Conservation (phyloP, 2,113 vertebrate species). For the Halichoerus grypus region DNA sequence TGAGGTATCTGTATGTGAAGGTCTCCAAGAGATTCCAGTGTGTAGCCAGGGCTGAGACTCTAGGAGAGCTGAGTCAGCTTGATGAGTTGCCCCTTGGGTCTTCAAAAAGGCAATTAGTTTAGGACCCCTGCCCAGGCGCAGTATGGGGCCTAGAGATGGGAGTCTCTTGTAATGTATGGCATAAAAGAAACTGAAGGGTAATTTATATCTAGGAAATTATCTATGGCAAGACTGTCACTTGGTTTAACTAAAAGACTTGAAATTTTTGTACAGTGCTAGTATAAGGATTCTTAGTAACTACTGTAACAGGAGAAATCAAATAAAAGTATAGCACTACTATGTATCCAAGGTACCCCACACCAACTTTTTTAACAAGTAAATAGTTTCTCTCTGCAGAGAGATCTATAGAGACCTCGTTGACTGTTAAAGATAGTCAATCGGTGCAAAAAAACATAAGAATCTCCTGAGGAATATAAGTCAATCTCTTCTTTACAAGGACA, state of each 20-base stretch:
- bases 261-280: neutral
- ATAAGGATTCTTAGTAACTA: neutral
- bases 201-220: slow-evolving; percentile 38
- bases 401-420: neutral
- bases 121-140: neutral
- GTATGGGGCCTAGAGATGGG: neutral
- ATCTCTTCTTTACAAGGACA: slow-evolving; percentile 15
- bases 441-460: neutral
- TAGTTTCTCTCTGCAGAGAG: slow-evolving; percentile 10
- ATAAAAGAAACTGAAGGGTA: neutral
- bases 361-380: neutral
- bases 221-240: neutral
- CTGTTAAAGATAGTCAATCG: neutral
- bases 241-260: slow-evolving; percentile 51
- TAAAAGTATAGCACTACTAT: slow-evolving; percentile 8
- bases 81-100: neutral
- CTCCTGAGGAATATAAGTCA: slow-evolving; percentile 14
- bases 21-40: neutral
- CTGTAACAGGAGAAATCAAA: neutral
- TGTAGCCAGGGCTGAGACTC: neutral
- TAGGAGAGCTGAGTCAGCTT: neutral
- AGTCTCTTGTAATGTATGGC: neutral
- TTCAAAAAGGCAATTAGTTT: neutral
- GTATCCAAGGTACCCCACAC: neutral
- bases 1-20: slow-evolving; percentile 48